A percentile compares a stretch with the other conserved stretches of the same genome.
Conservation (phyloP, 2,888 invertebrate species). For the Perdita meconis region DNA sequence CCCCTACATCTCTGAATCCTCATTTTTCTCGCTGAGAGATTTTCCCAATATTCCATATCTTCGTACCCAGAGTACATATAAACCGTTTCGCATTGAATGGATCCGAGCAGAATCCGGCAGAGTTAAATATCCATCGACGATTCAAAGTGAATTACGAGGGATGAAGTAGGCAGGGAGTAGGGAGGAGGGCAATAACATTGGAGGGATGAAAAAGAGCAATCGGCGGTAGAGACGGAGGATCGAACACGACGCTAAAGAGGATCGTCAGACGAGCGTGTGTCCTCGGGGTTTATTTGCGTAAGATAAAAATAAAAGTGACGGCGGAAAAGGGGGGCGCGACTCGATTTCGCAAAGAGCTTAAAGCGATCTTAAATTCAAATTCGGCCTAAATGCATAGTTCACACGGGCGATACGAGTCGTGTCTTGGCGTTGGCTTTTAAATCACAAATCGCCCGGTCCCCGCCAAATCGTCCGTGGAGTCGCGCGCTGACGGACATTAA, state of each 20-base stretch:
- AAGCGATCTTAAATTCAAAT: constrained; percentile 57
- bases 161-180: no score
- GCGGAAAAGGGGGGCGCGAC: constrained; percentile 14
- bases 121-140: background rate
- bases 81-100: background rate
- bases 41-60: background rate
- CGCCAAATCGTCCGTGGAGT: constrained; percentile 16
- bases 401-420: constrained; percentile 14
- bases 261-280: constrained; percentile 16
- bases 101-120: background rate
- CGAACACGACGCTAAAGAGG: constrained; percentile 29
- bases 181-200: background rate
- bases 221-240: constrained; percentile 21
- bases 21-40: background rate
- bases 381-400: constrained; percentile 43
- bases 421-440: constrained; percentile 34
- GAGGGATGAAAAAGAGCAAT: constrained; percentile 6
- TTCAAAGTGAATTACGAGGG: background rate
- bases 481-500: constrained; percentile 45
- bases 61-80: background rate
- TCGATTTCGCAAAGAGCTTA: constrained; percentile 29
- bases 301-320: constrained; percentile 41
- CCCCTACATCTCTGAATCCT: no score
- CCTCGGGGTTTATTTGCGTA: background rate
- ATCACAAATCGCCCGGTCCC: constrained; percentile 42